Base-by-base conservation (phyloP, 2,888 invertebrate species). In the Clunio marinus region DNA sequence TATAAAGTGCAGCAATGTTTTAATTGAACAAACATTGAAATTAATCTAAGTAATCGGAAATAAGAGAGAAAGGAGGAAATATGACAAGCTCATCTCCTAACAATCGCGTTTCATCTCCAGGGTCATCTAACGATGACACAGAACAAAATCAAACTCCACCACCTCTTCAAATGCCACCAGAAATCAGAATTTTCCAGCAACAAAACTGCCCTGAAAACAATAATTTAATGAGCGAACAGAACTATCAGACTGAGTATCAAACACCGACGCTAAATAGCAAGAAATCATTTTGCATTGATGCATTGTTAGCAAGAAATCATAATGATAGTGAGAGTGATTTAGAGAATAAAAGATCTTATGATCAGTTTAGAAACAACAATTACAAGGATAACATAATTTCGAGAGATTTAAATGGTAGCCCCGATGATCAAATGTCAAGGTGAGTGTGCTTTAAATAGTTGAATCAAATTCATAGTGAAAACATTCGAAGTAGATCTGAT, bases 281-380 rank as follows among this genome's bases (percentile, higher is more conserved):
- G 72, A 89, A 90, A 65, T 93, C 93, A 0, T 95, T 95, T 75
- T 93, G 94, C 75, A 95, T 95, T 72, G 95, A 95, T 75, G 93
- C 94, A 0, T 78, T 95, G 1, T 78, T 95, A 1, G 91, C 92
- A 0, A 83, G 86, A 66, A 83, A 77, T 71, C 78, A 77, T 66
- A 74, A 77, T 10, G 15, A n/a, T 28, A 62, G 37, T 62, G 35
- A 62, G 4, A 28, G 25, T 62, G 58, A 69, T 28, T 51, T 60
- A 22, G 66, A 69, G 1, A 32, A 32, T 15, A 46, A 69, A 46
- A 66, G 65, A 17, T 10, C 35, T 55, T 28, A 66, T 20, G 62
- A 41, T 27, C 15, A 51, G 8, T 51, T 60, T 51, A 24, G 32
- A 22, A 51, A 60, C 22, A 69, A 69, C 37, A 68, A 68, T 20